A percentile compares a stretch with the other conserved stretches of the same genome.
Conservation (phyloP, 2,888 invertebrate species). For the Digitonthophagus gazella region DNA sequence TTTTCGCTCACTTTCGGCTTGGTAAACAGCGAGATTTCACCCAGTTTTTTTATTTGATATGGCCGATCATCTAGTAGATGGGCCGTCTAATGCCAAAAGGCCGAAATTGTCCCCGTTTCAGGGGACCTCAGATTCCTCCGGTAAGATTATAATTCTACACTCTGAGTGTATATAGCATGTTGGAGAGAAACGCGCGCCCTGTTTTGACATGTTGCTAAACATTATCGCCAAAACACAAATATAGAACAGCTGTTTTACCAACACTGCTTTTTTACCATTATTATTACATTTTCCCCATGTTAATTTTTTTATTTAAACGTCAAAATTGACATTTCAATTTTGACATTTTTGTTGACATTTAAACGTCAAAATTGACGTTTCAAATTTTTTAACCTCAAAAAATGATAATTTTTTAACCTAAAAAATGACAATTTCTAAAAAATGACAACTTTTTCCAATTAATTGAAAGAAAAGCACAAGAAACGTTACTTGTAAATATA, state of each 20-base stretch:
- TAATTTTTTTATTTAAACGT: no score
- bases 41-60: constrained; percentile 53
- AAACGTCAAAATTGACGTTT: no score
- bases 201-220: constrained; percentile 42
- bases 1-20: constrained; percentile 47
- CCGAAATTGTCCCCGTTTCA: constrained; percentile 87
- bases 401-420: no score
- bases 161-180: constrained; percentile 38
- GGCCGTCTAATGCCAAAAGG: constrained; percentile 92
- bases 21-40: constrained; percentile 57
- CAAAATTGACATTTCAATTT: no score
- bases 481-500: no score
- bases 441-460: no score
- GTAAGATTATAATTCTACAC: constrained; percentile 64
- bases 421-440: no score
- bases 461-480: no score
- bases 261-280: constrained; percentile 8
- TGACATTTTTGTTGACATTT: no score
- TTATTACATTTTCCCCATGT: constrained; percentile 8
- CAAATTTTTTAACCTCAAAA: no score
- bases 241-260: constrained; percentile 38
- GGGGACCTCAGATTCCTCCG: constrained; percentile 77
- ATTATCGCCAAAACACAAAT: constrained; percentile 37
- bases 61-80: constrained; percentile 93
- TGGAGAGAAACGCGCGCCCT: constrained; percentile 45